A percentile compares a stretch with the other conserved stretches of the same genome.
Conservation (phyloP, 92 coral and sea anemone species). For the Zoanthus sansibaricus region DNA sequence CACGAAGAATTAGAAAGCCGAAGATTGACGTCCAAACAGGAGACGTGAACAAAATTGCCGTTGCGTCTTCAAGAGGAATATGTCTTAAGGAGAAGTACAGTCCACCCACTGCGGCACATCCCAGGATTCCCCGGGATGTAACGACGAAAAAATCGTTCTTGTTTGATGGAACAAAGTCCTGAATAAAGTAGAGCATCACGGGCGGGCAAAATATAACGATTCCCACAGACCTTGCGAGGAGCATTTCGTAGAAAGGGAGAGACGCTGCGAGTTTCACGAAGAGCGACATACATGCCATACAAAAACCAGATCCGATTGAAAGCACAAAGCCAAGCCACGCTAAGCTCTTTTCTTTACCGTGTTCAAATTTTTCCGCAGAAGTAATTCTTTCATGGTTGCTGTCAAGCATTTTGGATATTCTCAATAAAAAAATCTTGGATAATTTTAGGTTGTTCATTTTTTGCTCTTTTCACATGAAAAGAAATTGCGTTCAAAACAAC, state of each 20-base stretch:
- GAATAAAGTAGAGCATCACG: constrained; percentile 42
- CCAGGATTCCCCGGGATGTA: constrained; percentile 59
- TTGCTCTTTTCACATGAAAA: no score
- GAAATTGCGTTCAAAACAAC: no score
- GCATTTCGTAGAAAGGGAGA: constrained; percentile 61
- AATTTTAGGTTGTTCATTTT: no score
- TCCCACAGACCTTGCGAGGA: constrained; percentile 40
- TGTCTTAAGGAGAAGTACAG: constrained; percentile 65
- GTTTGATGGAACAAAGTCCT: constrained; percentile 43
- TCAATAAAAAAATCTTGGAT: no score
- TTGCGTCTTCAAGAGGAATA: constrained; percentile 83
- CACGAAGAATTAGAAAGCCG: constrained; percentile 72
- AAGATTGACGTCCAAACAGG: constrained; percentile 78
- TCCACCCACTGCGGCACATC: constrained; percentile 40
- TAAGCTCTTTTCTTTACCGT: not conserved
- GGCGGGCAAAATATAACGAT: constrained; percentile 54
- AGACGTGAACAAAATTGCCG: constrained; percentile 69
- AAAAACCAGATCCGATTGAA: constrained; percentile 16
- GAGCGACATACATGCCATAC: constrained; percentile 32
- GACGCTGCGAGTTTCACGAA: constrained; percentile 50
- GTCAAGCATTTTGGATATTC: no score
- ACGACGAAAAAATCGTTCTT: constrained; percentile 25
- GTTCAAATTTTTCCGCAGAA: not conserved
- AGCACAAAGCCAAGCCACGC: constrained; percentile 17
- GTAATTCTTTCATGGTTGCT: no score